Percentiles rank a stretch among this genome's conserved stretches.
Evolutionary conservation across 1,140 invertebrate genomes (phyloP).

Genomic region (Anastrepha obliqua): DNA sequence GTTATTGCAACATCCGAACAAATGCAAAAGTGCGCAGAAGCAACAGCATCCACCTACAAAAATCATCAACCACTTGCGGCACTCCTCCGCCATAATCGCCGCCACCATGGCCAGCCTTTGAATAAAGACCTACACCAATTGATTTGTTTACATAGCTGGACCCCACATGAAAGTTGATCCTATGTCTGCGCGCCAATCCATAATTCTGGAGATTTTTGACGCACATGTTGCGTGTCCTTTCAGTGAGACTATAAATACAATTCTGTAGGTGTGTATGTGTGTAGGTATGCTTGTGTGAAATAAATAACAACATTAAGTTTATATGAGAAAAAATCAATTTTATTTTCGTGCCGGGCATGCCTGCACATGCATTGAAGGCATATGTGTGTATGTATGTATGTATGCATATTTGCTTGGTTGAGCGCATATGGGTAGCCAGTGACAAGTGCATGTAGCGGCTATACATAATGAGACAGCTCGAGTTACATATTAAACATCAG

Average conservation of each 20-base stretch:
- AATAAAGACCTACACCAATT: constrained; percentile 8
- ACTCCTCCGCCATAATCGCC: background rate
- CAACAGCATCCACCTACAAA: background rate
- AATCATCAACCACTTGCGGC: background rate
- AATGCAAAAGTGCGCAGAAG: background rate
- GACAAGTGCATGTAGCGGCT: background rate
- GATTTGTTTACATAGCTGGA: constrained; percentile 34
- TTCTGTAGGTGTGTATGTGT: background rate
- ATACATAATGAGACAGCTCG: background rate
- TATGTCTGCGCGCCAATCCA: constrained; percentile 5
- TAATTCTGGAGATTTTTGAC: background rate
- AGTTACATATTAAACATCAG: background rate
- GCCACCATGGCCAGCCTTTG: background rate
- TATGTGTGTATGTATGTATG: background rate
- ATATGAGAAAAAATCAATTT: background rate
- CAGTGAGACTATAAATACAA: background rate
- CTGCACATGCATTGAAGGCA: background rate
- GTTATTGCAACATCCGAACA: constrained; percentile 25
- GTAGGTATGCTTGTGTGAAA: background rate
- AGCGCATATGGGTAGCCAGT: background rate
- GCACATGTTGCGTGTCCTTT: background rate
- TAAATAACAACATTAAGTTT: background rate
- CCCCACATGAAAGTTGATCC: constrained; percentile 8
- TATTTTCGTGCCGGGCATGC: background rate
- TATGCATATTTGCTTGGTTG: background rate